Evolutionary conservation across 2,797 vertebrate species (phyloP).

Genomic region (Australoheros facetus): DNA sequence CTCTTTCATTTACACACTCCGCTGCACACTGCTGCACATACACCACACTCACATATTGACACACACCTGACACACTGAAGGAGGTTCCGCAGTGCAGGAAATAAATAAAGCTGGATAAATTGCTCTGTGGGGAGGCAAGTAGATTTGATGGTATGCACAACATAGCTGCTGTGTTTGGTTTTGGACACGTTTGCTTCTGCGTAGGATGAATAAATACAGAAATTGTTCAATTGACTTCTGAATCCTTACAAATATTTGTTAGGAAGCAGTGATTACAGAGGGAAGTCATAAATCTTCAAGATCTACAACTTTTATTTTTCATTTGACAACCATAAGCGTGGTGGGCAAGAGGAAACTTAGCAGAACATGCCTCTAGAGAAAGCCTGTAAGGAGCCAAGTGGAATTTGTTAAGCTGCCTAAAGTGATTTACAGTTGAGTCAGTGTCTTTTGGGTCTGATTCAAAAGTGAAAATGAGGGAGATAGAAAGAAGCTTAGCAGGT

Average conservation of each 20-base stretch:
- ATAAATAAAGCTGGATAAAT: constrained; percentile 52
- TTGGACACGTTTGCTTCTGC: background rate
- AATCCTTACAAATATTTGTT: background rate
- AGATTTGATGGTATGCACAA: constrained; percentile 10
- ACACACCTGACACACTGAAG: constrained; percentile 42
- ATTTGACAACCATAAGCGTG: background rate
- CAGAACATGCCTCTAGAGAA: background rate
- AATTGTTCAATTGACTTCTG: background rate
- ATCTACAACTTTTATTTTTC: background rate
- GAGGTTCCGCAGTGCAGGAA: constrained; percentile 29
- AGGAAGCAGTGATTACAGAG: background rate
- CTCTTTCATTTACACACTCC: constrained; percentile 46
- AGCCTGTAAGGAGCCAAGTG: background rate
- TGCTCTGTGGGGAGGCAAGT: constrained; percentile 34
- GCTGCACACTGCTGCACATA: constrained; percentile 37
- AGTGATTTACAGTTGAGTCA: background rate
- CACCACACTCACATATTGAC: constrained; percentile 9
- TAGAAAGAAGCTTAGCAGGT: background rate
- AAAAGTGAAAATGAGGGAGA: background rate
- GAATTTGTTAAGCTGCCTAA: background rate
- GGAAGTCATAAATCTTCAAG: background rate
- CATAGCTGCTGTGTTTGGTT: background rate
- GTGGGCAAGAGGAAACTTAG: background rate
- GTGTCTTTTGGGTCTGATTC: background rate
- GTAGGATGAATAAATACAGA: background rate